These are phyloP conservation scores for Ceratina japonica DNA, from an alignment of 1,140 invertebrate species.

Conservation along the genomic window DNA sequence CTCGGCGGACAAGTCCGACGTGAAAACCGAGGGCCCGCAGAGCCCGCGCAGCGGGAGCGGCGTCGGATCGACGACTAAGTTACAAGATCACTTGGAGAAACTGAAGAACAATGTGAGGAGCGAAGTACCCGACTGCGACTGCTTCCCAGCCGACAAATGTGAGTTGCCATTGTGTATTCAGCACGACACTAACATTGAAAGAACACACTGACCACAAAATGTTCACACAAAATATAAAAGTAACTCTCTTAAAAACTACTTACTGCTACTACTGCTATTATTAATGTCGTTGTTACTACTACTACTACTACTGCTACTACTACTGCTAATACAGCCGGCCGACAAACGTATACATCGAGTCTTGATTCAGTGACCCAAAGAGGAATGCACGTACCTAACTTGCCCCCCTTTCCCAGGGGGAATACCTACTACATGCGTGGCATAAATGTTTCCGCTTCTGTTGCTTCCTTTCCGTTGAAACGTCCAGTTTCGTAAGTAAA, in stretches of 20 bases:
- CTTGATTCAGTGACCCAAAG: slow-evolving; percentile 50
- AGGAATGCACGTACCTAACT: slow-evolving; percentile 50
- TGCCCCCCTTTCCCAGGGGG: slow-evolving; percentile 43
- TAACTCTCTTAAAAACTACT: slow-evolving; percentile 17
- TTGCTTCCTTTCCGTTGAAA: slow-evolving; percentile 61
- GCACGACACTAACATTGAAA: slow-evolving; percentile 73
- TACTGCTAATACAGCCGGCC: slow-evolving; percentile 43
- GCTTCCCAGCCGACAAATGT: slow-evolving; percentile 88
- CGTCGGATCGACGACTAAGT: slow-evolving; percentile 75
- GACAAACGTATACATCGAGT: slow-evolving; percentile 43
- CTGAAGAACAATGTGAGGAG: slow-evolving; percentile 86
- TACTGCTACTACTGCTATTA: slow-evolving; percentile 23
- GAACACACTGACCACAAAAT: slow-evolving; percentile 71
- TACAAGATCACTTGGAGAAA: slow-evolving; percentile 83
- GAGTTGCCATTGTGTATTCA: slow-evolving; percentile 73
- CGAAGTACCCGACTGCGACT: slow-evolving; percentile 91
- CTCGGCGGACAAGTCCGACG: slow-evolving; percentile 68
- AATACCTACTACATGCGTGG: slow-evolving; percentile 49
- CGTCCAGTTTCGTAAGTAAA: slow-evolving; percentile 68
- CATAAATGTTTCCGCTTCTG: slow-evolving; percentile 62
- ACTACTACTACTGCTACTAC: slow-evolving; percentile 19
- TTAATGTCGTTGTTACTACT: background rate
- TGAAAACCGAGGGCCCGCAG: slow-evolving; percentile 70
- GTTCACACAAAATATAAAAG: slow-evolving; percentile 53
- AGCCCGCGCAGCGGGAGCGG: slow-evolving; percentile 59